Conservation (phyloP, 2,113 vertebrate species). For the Tachysurus vachellii region DNA sequence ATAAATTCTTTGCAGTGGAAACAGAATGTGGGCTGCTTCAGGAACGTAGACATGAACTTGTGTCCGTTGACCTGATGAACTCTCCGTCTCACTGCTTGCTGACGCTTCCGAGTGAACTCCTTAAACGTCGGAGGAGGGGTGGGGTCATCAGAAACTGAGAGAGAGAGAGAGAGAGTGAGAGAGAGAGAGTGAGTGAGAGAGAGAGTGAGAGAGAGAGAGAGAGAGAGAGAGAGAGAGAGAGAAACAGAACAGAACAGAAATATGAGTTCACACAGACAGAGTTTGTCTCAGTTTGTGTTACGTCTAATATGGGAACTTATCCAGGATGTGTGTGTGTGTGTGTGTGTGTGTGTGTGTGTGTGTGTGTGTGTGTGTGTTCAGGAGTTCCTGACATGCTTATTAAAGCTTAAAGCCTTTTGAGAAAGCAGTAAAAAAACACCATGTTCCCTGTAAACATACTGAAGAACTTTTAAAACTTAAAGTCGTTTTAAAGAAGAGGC, state of each 20-base stretch:
- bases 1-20: slow-evolving; percentile 97
- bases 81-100: slow-evolving; percentile 85
- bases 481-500: too few relatives aligned
- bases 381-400: neutral
- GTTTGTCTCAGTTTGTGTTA: neutral
- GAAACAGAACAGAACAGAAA: neutral
- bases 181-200: neutral
- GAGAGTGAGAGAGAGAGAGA: too few relatives aligned
- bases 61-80: slow-evolving; percentile 97
- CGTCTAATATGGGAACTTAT: neutral
- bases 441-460: neutral
- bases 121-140: slow-evolving; percentile 68
- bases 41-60: slow-evolving; percentile 98
- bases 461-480: neutral
- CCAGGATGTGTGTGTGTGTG: neutral
- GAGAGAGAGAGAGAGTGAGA: neutral
- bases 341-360: too few relatives aligned
- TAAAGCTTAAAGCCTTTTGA: neutral
- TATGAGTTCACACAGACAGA: neutral
- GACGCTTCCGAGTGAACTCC: slow-evolving; percentile 71
- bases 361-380: neutral
- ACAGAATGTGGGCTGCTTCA: slow-evolving; percentile 96
- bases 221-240: neutral
- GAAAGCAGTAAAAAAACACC: neutral
- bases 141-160: slow-evolving; percentile 58